Evolutionary conservation across 2,888 invertebrate species (phyloP), one percentile per base, ranked within the genome.

Genomic region (Thecophora atra): DNA sequence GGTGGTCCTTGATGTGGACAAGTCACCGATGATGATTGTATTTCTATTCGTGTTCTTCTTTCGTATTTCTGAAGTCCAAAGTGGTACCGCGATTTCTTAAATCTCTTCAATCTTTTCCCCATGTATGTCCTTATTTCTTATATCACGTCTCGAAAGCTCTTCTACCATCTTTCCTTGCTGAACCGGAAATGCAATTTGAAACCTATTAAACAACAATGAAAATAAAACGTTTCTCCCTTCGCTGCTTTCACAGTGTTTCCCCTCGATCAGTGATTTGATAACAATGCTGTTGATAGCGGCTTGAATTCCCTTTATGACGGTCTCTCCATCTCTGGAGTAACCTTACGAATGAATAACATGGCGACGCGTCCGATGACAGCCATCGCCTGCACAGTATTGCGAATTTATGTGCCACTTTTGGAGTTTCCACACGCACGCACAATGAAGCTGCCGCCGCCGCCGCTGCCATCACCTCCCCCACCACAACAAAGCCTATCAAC

Each of bases 361-460:
- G 74, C 74, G 74, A 75, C 74, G 73, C 73, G 76, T 76, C 75
- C 77, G 79, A 76, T 79, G 79, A 79, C 79, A 79, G 77, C 70
- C 76, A 76, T 76, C 58, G 75, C 70, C 75, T 77, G 78, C 77
- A n/a, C 74, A 76, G 73, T 73, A 74, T 58, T 82, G 83, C 81
- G 81, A 83, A 84, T 82, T 82, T 83, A 81, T 81, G 79, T 79
- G 80, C 62, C 79, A 73, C 79, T 81, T 85, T 82, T 84, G 83
- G 80, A 80, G 80, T 80, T 81, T 79, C 81, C 81, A 81, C 79
- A 79, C 30, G n/a, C n/a, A n/a, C n/a, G 26, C 30, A 71, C 42
- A 30, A 44, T 44, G n/a, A n/a, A n/a, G 17, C 44, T 15, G 30
- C 30, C 5, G 19, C 13, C 37, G 19, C 26, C 56, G 17, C 68